A percentile compares a stretch with the other conserved stretches of the same genome.
phyloP scores from a whole-genome alignment of 2,888 invertebrate genomes.

The Oasisia sp. region DNA sequence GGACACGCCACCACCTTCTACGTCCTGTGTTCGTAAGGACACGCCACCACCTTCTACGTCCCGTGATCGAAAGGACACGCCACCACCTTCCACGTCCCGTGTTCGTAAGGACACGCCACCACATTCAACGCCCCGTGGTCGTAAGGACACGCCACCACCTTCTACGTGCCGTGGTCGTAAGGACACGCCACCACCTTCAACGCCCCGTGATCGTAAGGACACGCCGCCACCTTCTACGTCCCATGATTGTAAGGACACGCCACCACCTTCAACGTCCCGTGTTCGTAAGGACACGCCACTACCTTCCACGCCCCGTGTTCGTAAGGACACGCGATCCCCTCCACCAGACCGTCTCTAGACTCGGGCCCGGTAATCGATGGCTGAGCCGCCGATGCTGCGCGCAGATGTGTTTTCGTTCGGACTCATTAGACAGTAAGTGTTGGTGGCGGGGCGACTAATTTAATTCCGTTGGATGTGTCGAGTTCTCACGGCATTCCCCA shows the following conservation, averaged over 20 bases:
- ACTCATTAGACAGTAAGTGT: neutral
- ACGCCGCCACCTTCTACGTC: neutral
- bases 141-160: neutral
- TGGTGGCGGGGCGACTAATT: neutral
- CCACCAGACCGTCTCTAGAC: neutral
- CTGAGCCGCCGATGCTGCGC: neutral
- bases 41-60: neutral
- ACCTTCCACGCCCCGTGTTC: no score
- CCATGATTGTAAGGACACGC: neutral
- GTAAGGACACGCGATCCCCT: neutral
- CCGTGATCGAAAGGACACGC: neutral
- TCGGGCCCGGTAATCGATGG: neutral
- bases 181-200: neutral
- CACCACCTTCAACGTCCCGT: neutral
- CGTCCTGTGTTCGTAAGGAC: neutral
- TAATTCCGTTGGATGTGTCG: neutral
- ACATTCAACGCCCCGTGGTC: neutral
- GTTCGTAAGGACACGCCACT: neutral
- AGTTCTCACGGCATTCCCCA: neutral
- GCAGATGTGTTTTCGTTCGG: conserved; percentile 4
- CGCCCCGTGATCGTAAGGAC: neutral
- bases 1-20: neutral
- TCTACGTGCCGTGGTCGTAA: neutral
- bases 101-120: neutral
- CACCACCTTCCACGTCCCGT: neutral